Percentiles rank a stretch among this genome's conserved stretches.
Evolutionary conservation across 2,888 invertebrate species (phyloP).

Genomic region (Bedellia somnulentella): DNA sequence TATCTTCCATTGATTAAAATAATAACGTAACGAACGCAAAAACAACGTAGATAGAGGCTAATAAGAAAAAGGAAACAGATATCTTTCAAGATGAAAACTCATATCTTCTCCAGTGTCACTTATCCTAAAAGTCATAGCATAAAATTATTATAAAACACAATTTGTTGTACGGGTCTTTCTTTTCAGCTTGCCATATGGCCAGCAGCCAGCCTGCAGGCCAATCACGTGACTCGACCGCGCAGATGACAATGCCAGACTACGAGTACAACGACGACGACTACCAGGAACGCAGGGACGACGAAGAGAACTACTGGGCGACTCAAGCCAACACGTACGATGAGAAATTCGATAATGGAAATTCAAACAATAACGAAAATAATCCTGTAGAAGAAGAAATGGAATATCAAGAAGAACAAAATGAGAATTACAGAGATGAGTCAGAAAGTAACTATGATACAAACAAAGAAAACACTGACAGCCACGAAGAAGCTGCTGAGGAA

Average conservation of each 20-base stretch:
- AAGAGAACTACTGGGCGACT: slow-evolving; percentile 17
- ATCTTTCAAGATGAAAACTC: too few species aligned
- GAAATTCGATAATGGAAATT: slow-evolving; percentile 11
- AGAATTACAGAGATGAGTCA: slow-evolving; percentile 16
- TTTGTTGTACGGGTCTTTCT: too few species aligned
- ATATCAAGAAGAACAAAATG: slow-evolving; percentile 16
- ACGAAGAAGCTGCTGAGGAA: slow-evolving; percentile 15
- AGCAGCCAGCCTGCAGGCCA: too few species aligned
- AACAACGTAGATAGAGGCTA: too few species aligned
- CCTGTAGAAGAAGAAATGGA: slow-evolving; percentile 18
- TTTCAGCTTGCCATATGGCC: too few species aligned
- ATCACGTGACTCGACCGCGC: slow-evolving; percentile 19
- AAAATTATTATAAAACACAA: too few species aligned
- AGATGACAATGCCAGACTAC: slow-evolving; percentile 16
- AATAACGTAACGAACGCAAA: too few species aligned
- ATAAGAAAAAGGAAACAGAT: too few species aligned
- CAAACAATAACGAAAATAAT: slow-evolving; percentile 14
- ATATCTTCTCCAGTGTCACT: too few species aligned
- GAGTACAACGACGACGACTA: slow-evolving; percentile 13
- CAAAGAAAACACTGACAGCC: slow-evolving; percentile 15
- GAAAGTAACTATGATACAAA: slow-evolving; percentile 16
- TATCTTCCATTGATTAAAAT: too few species aligned
- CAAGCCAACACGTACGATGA: slow-evolving; percentile 14
- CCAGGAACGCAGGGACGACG: slow-evolving; percentile 12
- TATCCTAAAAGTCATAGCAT: too few species aligned